Evolutionary conservation across 2,797 vertebrate genomes (phyloP), one percentile per base, ranked within the genome.

Genomic region (Clarias fuscus): DNA sequence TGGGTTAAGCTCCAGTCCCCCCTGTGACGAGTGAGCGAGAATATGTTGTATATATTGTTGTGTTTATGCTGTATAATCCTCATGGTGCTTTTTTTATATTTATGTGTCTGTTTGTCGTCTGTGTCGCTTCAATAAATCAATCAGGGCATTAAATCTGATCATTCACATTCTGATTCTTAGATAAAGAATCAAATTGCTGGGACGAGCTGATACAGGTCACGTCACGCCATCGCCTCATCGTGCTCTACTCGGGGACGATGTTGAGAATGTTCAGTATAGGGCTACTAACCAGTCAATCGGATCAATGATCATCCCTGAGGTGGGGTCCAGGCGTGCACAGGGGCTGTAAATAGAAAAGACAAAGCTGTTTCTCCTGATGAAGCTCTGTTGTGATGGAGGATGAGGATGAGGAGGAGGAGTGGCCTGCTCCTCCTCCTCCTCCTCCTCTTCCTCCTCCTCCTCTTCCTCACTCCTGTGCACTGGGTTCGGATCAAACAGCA

Each of bases 401-500:
- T n/a, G 24, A 68, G 27, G 27, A 30, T n/a, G 65, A 67, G 1
- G 68, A 18, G 76, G 77, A 61, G 82, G 82, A 24, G 82, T 84
- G 33, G 58, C 40, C 78, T 80, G 59, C n/a, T 80, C 78, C 33
- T 43, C 61, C 59, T 65, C 61, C 8, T 64, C 22, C 20, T 7
- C 2, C 53, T 76, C n/a, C 56, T 33, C n/a, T n/a, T 64, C 40
- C 78, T 80, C 33, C n/a, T 80, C 78, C 33, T 43, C 61, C 59
- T 65, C 61, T 43, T 64, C 22, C 20, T 7, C 2, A 5, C 53
- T 76, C n/a, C 56, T 33, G 75, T 22, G 4, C 53, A 59, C 53
- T 20, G 10, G 33, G 14, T 70, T 15, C 53, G 61, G 61, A 37
- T 67, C 13, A 30, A 76, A 67, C 20, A 77, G 72, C 40, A 62